Base-by-base conservation (phyloP, 2,797 vertebrate genomes). In the Oreonectes daqikongensis region DNA sequence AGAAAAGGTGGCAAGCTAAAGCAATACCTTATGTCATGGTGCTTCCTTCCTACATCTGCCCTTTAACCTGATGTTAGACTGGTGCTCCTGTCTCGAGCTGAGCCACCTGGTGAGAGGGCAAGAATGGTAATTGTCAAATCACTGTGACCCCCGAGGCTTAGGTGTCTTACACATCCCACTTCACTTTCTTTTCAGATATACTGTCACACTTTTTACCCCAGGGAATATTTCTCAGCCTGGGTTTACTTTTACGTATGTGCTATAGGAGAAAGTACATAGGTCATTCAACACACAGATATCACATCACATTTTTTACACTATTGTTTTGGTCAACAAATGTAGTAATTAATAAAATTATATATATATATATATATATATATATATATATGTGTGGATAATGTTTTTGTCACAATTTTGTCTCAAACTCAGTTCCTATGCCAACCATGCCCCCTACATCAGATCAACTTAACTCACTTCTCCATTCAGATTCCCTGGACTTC, bases 51-150 rank as follows among this genome's bases (percentile, higher is more conserved):
- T 69, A 48, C 22, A 75, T 79, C 74, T 69, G 66, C 55, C 65
- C 35, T 75, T 72, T 38, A 78, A 70, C 55, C 67, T 55, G 75
- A 30, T 75, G 60, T 74, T 38, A 74, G 40, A 40, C 64, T 67
- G 35, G 44, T 6, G 17, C 52, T 75, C 46, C 22, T 44, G 69
- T 73, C 57, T 77, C 40, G 9, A 70, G 18, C 44, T 70, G 48
- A 75, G 20, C 77, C 75, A 82, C 83, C 63, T 69, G 71, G 61
- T n/a, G 75, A 78, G 68, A 77, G 74, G 72, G n/a, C 42, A 69
- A 28, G 69, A 77, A 64, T 70, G 79, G 74, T 84, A 78, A 75
- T 72, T 72, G 22, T 73, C 63, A 72, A 55, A 79, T 75, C 70
- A 70, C 67, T 78, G 17, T 20, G 69, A 78, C 57, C 75, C 71